Evolutionary conservation across 2,888 invertebrate genomes (phyloP), one percentile per base, ranked within the genome.

Genomic region (Anthophora plumipes): DNA sequence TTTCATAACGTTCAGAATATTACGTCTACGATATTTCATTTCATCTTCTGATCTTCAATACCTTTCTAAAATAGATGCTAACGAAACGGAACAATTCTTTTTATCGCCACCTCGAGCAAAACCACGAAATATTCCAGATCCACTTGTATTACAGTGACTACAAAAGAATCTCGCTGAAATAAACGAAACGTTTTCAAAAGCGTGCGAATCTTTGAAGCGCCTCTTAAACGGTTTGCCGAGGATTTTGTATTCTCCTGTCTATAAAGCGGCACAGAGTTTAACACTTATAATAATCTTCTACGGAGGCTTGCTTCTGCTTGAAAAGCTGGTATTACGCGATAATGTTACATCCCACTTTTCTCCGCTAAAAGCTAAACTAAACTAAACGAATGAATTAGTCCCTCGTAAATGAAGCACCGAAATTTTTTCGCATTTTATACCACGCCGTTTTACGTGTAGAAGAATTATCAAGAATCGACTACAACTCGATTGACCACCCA

Each of bases 201-300:
- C 52, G 43, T 50, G 17, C 48, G 48, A 39, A n/a, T 63, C 20
- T 20, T 50, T 48, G 25, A 25, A 55, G 61, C 37, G 48, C 37
- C 79, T 46, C 50, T 46, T 14, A 64, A 73, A 31, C 11, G 48
- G 46, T 37, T 64, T 37, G 20, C 12, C 41, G 50, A 41, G 50
- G 48, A 70, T 69, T 43, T 57, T 43, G 22, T 22, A 61, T 55
- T 72, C 12, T 37, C 8, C 41, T 52, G 41, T 52, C 25, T 31
- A 4, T 59, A 74, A 67, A 74, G 22, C 41, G 46, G 8, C 41
- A 25, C 6, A 0, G 22, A 46, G 50, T 68, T n/a, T 73, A 61
- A 80, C 43, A 17, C 50, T 11, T 22, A 39, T n/a, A n/a, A 73
- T 66, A 69, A 77, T 77, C 77, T 64, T 69, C 66, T 55, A 68